phyloP scores from a whole-genome alignment of 2,113 vertebrate species.

The Copsychus sechellarum region DNA sequence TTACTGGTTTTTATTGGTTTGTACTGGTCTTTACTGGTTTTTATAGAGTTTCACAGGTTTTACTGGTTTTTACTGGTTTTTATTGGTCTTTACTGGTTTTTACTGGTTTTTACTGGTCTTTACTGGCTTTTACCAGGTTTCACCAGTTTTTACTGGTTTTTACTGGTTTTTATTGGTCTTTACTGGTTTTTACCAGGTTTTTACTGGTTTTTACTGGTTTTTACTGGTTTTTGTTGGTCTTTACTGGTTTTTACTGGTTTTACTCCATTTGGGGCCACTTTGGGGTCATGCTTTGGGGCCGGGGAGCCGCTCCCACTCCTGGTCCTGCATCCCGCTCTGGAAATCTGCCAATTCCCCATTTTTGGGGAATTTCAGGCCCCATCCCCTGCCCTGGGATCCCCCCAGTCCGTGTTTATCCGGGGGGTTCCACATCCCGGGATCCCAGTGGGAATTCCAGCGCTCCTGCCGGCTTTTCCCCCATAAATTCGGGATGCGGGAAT shows the following conservation, averaged over 20 bases:
- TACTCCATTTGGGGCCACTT: neutral
- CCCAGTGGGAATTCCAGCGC: slow-evolving; percentile 42
- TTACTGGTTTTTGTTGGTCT: too few species aligned
- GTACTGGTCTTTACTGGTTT: neutral
- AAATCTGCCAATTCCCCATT: accelerated
- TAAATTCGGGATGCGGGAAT: neutral
- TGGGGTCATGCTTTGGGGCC: neutral
- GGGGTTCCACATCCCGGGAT: neutral
- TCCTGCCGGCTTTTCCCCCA: slow-evolving; percentile 58
- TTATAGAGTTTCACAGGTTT: neutral
- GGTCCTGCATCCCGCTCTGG: accelerated
- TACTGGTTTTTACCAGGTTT: too few species aligned
- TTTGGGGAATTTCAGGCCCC: neutral
- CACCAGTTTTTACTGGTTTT: too few species aligned
- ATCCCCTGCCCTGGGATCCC: neutral
- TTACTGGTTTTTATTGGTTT: neutral
- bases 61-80: neutral
- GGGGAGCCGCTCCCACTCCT: neutral
- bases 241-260: too few species aligned
- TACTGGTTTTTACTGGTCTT: too few species aligned
- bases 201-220: too few species aligned
- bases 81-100: neutral
- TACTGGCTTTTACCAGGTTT: too few species aligned
- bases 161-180: too few species aligned
- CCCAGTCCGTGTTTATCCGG: accelerated